These are phyloP conservation scores for Leiothrix lutea DNA, from an alignment of 2,113 vertebrate species.

Conservation along the genomic window DNA sequence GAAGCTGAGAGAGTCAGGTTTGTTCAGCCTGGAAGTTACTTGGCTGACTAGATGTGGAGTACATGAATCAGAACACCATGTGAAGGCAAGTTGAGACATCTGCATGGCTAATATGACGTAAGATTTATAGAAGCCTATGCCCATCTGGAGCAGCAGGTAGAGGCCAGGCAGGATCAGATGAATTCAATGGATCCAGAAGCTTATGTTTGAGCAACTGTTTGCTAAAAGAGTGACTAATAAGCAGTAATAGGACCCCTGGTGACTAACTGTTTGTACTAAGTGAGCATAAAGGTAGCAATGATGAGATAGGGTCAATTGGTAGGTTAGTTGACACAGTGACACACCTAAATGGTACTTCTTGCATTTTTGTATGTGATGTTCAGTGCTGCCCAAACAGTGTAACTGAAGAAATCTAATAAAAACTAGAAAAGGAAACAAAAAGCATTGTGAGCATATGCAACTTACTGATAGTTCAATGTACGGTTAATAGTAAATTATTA, in stretches of 20 bases:
- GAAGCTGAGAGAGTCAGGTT: neutral
- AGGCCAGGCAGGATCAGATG: neutral
- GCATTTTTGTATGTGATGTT: neutral
- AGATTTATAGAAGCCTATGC: neutral
- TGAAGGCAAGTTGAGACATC: neutral
- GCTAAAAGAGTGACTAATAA: neutral
- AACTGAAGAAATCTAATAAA: neutral
- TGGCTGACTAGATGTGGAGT: neutral
- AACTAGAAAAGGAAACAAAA: neutral
- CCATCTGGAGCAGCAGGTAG: neutral
- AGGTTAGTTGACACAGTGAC: neutral
- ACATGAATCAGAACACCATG: neutral
- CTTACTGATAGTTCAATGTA: neutral
- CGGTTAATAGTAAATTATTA: neutral
- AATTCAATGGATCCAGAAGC: neutral
- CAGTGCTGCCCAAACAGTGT: neutral
- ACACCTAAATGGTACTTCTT: neutral
- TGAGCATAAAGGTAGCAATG: neutral
- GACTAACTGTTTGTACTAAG: neutral
- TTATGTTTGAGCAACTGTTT: neutral
- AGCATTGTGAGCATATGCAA: neutral
- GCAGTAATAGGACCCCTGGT: neutral
- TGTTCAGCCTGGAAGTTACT: neutral
- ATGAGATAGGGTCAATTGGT: neutral
- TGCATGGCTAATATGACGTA: neutral